Conservation (phyloP, 2,113 vertebrate species). For the Poeciliopsis occidentalis region DNA sequence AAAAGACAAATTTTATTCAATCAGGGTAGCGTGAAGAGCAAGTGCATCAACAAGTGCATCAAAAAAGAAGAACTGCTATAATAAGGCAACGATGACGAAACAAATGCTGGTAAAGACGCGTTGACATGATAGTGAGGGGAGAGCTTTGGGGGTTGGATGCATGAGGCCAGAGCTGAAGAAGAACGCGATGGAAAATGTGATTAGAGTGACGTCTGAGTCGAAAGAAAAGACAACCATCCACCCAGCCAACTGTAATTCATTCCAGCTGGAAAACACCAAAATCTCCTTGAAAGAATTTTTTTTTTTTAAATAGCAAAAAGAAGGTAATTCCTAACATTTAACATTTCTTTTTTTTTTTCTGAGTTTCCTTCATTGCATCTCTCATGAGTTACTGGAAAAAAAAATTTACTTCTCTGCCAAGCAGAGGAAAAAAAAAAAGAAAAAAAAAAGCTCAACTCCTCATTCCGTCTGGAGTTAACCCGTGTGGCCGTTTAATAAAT, state of each 20-base stretch:
- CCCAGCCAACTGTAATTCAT: conserved; percentile 31
- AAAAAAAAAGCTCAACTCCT: conserved; percentile 31
- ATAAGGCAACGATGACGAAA: conserved; percentile 79
- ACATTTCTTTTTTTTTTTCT: not conserved
- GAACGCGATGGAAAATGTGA: conserved; percentile 25
- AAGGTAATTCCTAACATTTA: conserved; percentile 17
- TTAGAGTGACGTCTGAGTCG: conserved; percentile 55
- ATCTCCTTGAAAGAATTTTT: conserved; percentile 23
- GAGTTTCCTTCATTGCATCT: not conserved
- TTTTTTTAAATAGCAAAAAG: conserved; percentile 19
- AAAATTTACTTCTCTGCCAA: no score
- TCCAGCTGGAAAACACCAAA: conserved; percentile 33
- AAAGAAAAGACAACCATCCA: conserved; percentile 5
- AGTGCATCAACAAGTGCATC: no score
- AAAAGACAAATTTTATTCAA: conserved; percentile 50
- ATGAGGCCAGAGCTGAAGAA: conserved; percentile 30
- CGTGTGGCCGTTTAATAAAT: conserved; percentile 23
- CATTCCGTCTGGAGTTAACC: conserved; percentile 20
- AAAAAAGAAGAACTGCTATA: conserved; percentile 57
- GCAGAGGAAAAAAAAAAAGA: no score
- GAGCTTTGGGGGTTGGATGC: not conserved
- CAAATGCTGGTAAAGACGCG: conserved; percentile 73
- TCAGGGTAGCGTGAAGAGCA: conserved; percentile 42
- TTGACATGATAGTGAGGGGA: conserved; percentile 45
- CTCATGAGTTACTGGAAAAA: conserved; percentile 20